These are phyloP conservation scores for Heliothis peltigera DNA, from an alignment of 2,888 invertebrate genomes.

Conservation along the genomic window DNA sequence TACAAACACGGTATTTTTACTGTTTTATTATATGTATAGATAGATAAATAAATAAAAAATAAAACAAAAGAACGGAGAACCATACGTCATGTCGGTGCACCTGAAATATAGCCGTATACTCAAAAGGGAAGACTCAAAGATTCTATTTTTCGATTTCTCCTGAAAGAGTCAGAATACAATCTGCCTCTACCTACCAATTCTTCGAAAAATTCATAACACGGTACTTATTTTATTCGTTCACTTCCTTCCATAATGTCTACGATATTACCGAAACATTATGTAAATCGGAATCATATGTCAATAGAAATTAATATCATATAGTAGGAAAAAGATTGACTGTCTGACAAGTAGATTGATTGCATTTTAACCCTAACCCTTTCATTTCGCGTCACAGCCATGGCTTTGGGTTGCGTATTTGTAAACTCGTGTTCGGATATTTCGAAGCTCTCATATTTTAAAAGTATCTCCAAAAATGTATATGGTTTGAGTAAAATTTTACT, in stretches of 20 bases:
- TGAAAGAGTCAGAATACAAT: not conserved
- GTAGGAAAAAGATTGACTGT: constrained; percentile 68
- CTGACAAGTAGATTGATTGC: constrained; percentile 73
- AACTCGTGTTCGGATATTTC: constrained; percentile 16
- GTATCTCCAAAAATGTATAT: no score
- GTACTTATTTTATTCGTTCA: not conserved
- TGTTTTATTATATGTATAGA: no score
- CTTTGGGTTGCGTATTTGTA: constrained; percentile 56
- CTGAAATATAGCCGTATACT: not conserved
- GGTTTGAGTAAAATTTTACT: no score
- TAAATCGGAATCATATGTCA: constrained; percentile 53
- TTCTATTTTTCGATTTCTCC: no score
- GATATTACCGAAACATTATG: constrained; percentile 34
- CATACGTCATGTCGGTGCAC: no score
- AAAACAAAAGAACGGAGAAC: no score
- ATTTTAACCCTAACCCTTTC: constrained; percentile 71
- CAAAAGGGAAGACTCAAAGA: no score
- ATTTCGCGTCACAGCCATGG: constrained; percentile 66
- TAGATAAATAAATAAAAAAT: no score
- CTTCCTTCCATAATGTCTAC: not conserved
- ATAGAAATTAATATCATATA: constrained; percentile 65
- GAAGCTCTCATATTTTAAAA: not conserved
- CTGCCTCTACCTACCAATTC: not conserved
- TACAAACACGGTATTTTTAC: no score
- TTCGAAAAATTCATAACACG: not conserved